A percentile compares a stretch with the other conserved stretches of the same genome.
Evolutionary conservation across 2,888 invertebrate genomes (phyloP).

Genomic region (Cyclophora punctaria): DNA sequence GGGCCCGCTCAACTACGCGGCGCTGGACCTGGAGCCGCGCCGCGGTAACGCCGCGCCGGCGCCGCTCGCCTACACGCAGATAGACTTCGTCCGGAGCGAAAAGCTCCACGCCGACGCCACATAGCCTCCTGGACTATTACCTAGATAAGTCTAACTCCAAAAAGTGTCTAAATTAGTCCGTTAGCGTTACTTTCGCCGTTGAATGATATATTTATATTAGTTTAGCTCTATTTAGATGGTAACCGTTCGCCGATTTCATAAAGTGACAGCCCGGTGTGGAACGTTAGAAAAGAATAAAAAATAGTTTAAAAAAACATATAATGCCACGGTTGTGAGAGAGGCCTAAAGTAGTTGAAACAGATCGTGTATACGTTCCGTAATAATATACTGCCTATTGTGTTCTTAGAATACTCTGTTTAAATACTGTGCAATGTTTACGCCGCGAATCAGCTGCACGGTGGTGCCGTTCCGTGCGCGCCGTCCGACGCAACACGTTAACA

Average conservation of each 20-base stretch:
- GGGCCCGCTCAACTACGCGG: slow-evolving; percentile 55
- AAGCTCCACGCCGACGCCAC: slow-evolving; percentile 37
- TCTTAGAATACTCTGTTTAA: slow-evolving; percentile 56
- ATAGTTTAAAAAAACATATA: slow-evolving; percentile 26
- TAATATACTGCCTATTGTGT: slow-evolving; percentile 67
- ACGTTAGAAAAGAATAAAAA: slow-evolving; percentile 11
- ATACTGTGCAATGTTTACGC: slow-evolving; percentile 45
- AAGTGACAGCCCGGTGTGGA: no score
- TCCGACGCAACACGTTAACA: neutral
- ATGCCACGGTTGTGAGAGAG: slow-evolving; percentile 70
- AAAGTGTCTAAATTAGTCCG: slow-evolving; percentile 25
- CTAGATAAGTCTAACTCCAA: slow-evolving; percentile 25
- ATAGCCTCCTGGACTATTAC: slow-evolving; percentile 24
- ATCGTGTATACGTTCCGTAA: slow-evolving; percentile 43
- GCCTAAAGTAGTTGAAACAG: slow-evolving; percentile 63
- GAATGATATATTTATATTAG: slow-evolving; percentile 18
- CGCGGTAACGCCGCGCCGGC: slow-evolving; percentile 47
- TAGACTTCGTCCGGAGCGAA: slow-evolving; percentile 84
- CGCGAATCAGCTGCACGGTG: slow-evolving; percentile 29
- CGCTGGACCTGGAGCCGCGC: slow-evolving; percentile 60
- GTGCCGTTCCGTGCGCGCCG: neutral
- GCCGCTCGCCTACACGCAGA: slow-evolving; percentile 83
- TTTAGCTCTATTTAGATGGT: slow-evolving; percentile 23
- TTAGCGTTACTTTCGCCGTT: slow-evolving; percentile 17
- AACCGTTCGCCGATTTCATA: neutral